Evolutionary conservation across 2,888 invertebrate genomes (phyloP).

Genomic region (Epistrophe eligans): DNA sequence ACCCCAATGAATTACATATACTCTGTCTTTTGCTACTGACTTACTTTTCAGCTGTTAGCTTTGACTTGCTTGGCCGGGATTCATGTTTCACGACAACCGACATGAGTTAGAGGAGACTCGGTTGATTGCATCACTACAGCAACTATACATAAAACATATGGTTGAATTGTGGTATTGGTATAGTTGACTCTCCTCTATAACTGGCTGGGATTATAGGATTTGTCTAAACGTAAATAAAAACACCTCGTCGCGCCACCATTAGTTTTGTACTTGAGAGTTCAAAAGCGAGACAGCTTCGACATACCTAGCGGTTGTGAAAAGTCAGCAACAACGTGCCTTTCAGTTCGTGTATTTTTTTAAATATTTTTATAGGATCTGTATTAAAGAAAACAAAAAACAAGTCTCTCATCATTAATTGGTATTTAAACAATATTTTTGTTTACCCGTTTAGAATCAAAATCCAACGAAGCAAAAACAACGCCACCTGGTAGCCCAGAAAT

Average conservation of each 20-base stretch:
- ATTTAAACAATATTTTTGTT: slow-evolving; percentile 24
- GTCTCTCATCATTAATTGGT: slow-evolving; percentile 26
- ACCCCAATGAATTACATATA: slow-evolving; percentile 28
- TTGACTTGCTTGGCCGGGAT: slow-evolving; percentile 40
- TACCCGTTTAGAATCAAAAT: slow-evolving; percentile 38
- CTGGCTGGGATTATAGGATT: background rate
- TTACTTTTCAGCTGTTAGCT: slow-evolving; percentile 53
- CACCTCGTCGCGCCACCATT: slow-evolving; percentile 40
- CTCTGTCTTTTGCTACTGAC: slow-evolving; percentile 38
- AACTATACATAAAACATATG: slow-evolving; percentile 13
- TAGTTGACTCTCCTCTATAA: slow-evolving; percentile 2
- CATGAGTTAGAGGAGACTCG: slow-evolving; percentile 20
- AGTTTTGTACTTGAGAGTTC: slow-evolving; percentile 55
- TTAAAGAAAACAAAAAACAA: background rate
- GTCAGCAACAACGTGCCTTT: slow-evolving; percentile 16
- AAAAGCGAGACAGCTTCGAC: slow-evolving; percentile 30
- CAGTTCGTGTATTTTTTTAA: background rate
- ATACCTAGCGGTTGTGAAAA: slow-evolving; percentile 29
- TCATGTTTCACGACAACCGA: slow-evolving; percentile 29
- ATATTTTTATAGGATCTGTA: background rate
- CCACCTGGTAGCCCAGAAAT: slow-evolving; percentile 72
- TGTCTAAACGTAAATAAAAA: slow-evolving; percentile 44
- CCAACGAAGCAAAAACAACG: slow-evolving; percentile 11
- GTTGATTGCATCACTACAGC: slow-evolving; percentile 50
- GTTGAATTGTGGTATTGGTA: background rate